Percentiles rank a stretch among this genome's conserved stretches.
Conservation (phyloP, 2,113 vertebrate species). For the Cyphomyrus discorhynchus region DNA sequence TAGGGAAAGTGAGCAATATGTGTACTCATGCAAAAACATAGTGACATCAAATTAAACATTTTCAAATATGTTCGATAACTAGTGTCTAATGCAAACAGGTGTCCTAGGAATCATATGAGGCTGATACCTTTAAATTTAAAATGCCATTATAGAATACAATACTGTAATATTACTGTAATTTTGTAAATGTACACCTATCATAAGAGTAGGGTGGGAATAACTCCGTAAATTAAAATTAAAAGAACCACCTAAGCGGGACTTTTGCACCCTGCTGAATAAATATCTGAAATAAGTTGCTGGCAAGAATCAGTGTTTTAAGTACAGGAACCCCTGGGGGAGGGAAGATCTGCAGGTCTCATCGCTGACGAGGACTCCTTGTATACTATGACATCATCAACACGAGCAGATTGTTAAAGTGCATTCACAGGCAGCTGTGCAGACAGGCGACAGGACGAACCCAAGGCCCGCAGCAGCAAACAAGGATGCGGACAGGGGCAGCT, state of each 20-base stretch:
- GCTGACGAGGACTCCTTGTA: background rate
- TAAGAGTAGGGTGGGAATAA: background rate
- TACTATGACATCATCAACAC: slow-evolving; percentile 10
- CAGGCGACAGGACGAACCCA: background rate
- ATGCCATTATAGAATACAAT: background rate
- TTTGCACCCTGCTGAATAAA: background rate
- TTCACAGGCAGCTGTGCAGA: slow-evolving; percentile 23
- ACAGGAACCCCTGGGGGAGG: background rate
- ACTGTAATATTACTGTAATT: background rate
- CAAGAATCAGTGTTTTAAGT: background rate
- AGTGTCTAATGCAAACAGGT: background rate
- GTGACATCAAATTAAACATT: background rate
- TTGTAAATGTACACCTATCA: background rate
- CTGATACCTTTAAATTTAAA: background rate
- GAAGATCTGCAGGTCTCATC: background rate
- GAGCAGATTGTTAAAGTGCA: slow-evolving; percentile 30
- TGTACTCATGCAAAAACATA: background rate
- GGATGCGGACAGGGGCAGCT: slow-evolving; percentile 2
- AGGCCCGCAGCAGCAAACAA: slow-evolving; percentile 3
- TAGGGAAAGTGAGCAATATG: background rate
- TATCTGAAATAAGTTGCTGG: background rate
- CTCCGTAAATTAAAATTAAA: background rate
- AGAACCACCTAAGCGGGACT: background rate
- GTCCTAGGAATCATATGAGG: background rate
- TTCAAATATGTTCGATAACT: background rate